These are phyloP conservation scores for Centruroides vittatus DNA, from an alignment of 1,140 invertebrate genomes.

Conservation along the genomic window DNA sequence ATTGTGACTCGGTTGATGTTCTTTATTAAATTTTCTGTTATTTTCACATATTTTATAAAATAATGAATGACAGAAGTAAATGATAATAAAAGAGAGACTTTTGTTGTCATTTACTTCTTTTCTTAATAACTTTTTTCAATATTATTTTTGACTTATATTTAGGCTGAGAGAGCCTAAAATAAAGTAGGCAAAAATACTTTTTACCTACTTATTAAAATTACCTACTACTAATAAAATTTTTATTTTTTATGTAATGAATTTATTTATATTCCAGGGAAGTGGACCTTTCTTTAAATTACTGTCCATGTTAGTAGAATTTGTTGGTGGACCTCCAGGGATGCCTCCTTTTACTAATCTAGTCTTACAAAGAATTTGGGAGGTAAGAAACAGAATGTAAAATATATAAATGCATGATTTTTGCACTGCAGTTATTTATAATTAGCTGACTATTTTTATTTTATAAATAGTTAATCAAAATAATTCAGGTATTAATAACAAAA, in stretches of 20 bases:
- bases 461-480: background rate
- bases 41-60: no score
- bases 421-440: background rate
- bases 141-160: no score
- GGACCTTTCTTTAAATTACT: slow-evolving; percentile 83
- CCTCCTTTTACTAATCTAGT: slow-evolving; percentile 80
- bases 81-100: no score
- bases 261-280: slow-evolving; percentile 32
- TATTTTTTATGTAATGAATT: background rate
- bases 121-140: no score
- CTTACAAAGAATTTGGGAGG: slow-evolving; percentile 75
- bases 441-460: background rate
- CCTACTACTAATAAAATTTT: background rate
- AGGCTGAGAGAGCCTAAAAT: no score
- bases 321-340: slow-evolving; percentile 50
- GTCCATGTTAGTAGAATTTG: slow-evolving; percentile 32
- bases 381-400: slow-evolving; percentile 17
- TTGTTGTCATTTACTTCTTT: no score
- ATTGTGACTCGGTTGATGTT: no score
- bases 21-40: no score
- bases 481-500: background rate
- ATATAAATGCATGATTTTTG: background rate
- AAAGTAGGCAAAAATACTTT: no score
- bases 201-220: slow-evolving; percentile 18
- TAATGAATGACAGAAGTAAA: no score